phyloP scores from a whole-genome alignment of 2,888 invertebrate genomes.

The Cacoxenus indagator region DNA sequence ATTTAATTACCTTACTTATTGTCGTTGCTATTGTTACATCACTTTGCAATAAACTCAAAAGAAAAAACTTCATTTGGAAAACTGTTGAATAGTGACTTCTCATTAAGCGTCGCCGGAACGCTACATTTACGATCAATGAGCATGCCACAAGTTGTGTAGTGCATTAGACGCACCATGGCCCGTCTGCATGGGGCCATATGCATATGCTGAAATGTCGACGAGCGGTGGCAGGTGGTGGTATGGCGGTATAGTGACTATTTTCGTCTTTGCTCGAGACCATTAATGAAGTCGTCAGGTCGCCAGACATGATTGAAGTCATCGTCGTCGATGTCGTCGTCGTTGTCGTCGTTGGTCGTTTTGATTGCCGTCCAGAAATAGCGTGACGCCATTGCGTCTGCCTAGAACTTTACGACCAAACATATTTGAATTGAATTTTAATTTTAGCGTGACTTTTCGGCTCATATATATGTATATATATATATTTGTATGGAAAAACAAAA shows the following conservation, averaged over 20 bases:
- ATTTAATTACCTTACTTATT: neutral
- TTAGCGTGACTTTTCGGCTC: neutral
- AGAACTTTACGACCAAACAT: neutral
- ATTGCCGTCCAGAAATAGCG: neutral
- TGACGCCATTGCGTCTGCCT: neutral
- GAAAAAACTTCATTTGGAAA: too few relatives aligned
- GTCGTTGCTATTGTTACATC: neutral
- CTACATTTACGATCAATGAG: constrained; percentile 61
- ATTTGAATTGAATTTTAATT: neutral
- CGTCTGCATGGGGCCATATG: too few relatives aligned
- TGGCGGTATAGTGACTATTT: neutral
- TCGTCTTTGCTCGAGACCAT: neutral
- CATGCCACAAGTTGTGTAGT: constrained; percentile 38
- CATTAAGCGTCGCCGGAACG: constrained; percentile 45
- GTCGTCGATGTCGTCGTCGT: neutral
- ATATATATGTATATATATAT: too few relatives aligned
- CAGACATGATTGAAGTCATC: neutral
- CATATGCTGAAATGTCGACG: too few relatives aligned
- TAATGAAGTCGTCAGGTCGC: neutral
- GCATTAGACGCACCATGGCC: too few relatives aligned
- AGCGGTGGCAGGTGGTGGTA: too few relatives aligned
- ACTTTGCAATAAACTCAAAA: too few relatives aligned
- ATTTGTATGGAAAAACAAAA: too few relatives aligned
- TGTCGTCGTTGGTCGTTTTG: neutral
- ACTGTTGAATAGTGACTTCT: neutral